Evolutionary conservation across 2,113 vertebrate species (phyloP).

Genomic region (Pelusios castaneus): DNA sequence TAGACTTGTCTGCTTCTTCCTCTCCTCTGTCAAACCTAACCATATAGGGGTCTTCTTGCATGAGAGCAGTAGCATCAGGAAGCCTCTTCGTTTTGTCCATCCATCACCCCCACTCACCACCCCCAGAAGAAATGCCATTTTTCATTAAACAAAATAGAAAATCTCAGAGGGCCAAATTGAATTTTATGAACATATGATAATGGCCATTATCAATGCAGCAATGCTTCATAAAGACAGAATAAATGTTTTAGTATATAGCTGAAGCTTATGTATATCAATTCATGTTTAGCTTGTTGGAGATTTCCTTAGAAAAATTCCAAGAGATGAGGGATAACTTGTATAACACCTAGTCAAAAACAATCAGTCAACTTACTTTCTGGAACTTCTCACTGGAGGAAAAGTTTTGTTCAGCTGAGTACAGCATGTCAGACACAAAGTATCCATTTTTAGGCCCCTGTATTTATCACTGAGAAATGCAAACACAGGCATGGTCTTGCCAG

Average conservation of each 20-base stretch:
- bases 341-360: constrained; percentile 6
- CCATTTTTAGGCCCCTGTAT: neutral
- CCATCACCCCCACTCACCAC: too few species aligned
- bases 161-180: neutral
- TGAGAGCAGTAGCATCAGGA: neutral
- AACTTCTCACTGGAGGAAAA: neutral
- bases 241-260: neutral
- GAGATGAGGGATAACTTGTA: neutral
- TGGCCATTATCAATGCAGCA: neutral
- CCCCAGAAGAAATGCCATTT: fast-evolving
- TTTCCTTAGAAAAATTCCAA: neutral
- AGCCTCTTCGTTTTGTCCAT: neutral
- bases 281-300: neutral
- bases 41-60: neutral
- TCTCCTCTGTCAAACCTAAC: neutral
- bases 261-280: neutral
- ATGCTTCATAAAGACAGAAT: neutral
- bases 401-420: neutral
- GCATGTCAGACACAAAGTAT: constrained; percentile 9
- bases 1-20: neutral
- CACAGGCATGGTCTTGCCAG: constrained; percentile 14
- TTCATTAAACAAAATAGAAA: neutral
- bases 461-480: constrained; percentile 31
- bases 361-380: neutral
- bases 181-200: neutral